A percentile compares a stretch with the other conserved stretches of the same genome.
Conservation (phyloP, 2,797 vertebrate genomes). For the Sarcoramphus papa region DNA sequence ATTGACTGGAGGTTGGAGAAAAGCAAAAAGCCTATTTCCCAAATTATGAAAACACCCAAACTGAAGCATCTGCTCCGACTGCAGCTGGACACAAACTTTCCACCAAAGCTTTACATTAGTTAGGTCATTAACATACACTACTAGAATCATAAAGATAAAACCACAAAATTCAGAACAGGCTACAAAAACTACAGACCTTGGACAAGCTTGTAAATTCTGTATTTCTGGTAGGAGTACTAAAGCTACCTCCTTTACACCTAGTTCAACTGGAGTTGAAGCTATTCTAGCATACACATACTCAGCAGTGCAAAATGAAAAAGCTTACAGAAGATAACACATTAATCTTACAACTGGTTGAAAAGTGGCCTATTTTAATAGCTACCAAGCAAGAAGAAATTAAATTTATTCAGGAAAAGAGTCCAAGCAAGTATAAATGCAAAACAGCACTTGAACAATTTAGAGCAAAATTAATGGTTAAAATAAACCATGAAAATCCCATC, state of each 20-base stretch:
- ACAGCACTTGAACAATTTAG: background rate
- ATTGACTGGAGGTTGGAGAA: background rate
- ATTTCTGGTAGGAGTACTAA: background rate
- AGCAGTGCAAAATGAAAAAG: background rate
- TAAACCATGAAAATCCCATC: slow-evolving; percentile 2
- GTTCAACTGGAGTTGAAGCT: background rate
- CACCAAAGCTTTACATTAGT: background rate
- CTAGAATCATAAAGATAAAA: background rate
- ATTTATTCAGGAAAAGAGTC: background rate
- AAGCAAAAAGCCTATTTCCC: background rate
- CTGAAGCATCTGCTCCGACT: background rate
- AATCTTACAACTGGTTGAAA: background rate
- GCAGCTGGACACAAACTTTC: background rate
- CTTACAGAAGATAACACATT: background rate
- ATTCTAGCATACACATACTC: background rate
- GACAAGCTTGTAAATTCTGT: background rate
- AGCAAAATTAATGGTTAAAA: slow-evolving; percentile 27
- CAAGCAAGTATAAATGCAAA: background rate
- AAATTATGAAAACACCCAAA: background rate
- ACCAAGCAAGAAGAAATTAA: background rate
- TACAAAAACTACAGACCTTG: background rate
- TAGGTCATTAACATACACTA: background rate
- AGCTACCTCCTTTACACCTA: background rate
- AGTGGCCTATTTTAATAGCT: background rate
- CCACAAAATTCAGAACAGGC: background rate